Percentiles rank a stretch among this genome's conserved stretches.
phyloP scores from a whole-genome alignment of 2,113 vertebrate genomes.

The Salvelinus sp. region DNA sequence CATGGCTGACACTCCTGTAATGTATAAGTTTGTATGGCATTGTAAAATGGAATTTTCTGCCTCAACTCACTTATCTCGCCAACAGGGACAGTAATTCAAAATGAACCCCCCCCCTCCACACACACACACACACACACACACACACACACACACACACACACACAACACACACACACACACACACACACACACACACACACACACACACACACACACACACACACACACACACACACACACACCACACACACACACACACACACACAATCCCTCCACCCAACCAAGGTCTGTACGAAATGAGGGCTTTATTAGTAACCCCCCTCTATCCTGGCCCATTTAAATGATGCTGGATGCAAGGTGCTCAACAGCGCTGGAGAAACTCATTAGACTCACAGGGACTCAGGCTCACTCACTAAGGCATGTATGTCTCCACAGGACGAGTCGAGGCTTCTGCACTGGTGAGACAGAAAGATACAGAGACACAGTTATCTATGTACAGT shows the following conservation, averaged over 20 bases:
- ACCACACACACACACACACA: too few relatives aligned
- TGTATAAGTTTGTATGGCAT: slow-evolving; percentile 70
- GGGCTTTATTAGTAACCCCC: slow-evolving; percentile 79
- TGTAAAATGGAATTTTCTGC: slow-evolving; percentile 76
- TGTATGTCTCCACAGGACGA: slow-evolving; percentile 51
- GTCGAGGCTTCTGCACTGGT: not conserved
- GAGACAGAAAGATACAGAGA: too few relatives aligned
- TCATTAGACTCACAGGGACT: slow-evolving; percentile 75
- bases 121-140: not conserved
- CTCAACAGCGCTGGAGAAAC: slow-evolving; percentile 71
- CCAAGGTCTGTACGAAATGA: slow-evolving; percentile 72
- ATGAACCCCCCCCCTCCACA: slow-evolving; percentile 66
- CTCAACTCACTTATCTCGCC: slow-evolving; percentile 73
- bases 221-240: not conserved
- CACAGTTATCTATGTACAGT: not conserved
- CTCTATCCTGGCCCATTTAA: slow-evolving; percentile 68
- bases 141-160: not conserved
- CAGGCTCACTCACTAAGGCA: slow-evolving; percentile 57
- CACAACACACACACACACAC: not conserved
- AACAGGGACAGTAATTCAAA: slow-evolving; percentile 80
- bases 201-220: not conserved
- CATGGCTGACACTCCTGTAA: slow-evolving; percentile 34
- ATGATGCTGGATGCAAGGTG: slow-evolving; percentile 67
- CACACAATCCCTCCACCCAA: not conserved
- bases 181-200: not conserved